phyloP scores from a whole-genome alignment of 2,113 vertebrate species.

The Archilochus colubris region DNA sequence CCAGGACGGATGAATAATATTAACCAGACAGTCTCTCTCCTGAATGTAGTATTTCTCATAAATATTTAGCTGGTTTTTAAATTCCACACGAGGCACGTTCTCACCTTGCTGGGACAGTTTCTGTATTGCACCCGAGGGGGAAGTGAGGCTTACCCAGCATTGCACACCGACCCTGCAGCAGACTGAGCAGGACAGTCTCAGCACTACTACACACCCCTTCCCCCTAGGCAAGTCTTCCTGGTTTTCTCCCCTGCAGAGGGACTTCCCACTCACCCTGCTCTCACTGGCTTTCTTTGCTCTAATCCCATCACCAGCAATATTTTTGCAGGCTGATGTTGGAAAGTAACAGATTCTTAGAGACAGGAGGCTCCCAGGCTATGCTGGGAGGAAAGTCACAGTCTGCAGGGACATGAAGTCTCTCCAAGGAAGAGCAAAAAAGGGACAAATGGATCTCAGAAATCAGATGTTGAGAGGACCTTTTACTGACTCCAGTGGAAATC shows the following conservation, averaged over 20 bases:
- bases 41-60: slow-evolving; percentile 22
- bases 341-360: neutral
- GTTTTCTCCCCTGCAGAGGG: neutral
- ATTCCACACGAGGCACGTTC: neutral
- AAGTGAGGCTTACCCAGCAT: neutral
- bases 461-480: neutral
- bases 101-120: neutral
- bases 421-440: rapidly evolving
- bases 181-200: neutral
- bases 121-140: neutral
- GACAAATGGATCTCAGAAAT: neutral
- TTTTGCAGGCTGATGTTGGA: neutral
- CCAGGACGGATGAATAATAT: slow-evolving; percentile 43
- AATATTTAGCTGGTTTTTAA: slow-evolving; percentile 10
- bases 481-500: neutral
- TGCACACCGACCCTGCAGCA: rapidly evolving
- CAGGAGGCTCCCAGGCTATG: neutral
- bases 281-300: neutral
- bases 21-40: neutral
- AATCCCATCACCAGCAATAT: neutral
- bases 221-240: neutral
- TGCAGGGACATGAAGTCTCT: neutral
- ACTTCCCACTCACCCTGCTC: neutral
- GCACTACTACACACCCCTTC: neutral
- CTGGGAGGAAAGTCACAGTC: neutral